These are phyloP conservation scores for Bujurquina vittata DNA, from an alignment of 2,113 vertebrate species.

Conservation along the genomic window DNA sequence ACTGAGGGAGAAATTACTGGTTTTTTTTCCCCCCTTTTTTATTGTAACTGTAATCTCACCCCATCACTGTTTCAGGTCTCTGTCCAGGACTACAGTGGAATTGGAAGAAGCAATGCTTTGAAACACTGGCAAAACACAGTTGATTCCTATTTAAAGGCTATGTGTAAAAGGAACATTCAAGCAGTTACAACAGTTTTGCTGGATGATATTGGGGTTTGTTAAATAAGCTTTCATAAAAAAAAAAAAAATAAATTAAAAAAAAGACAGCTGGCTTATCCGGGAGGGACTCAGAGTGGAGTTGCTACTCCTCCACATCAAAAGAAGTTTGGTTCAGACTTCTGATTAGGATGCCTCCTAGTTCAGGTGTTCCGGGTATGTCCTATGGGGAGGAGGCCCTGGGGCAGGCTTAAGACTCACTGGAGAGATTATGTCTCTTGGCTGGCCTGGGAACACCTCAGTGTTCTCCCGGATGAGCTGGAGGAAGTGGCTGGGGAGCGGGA, in stretches of 20 bases:
- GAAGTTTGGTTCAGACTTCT: neutral
- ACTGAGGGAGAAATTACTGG: neutral
- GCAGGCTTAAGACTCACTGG: neutral
- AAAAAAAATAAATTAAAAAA: too few species aligned
- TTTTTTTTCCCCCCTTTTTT: neutral
- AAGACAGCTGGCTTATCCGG: neutral
- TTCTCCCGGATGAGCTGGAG: too few species aligned
- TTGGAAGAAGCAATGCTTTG: neutral
- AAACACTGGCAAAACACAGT: neutral
- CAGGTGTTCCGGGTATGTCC: neutral
- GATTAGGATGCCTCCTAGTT: neutral
- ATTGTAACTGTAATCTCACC: neutral
- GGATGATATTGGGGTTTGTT: too few species aligned
- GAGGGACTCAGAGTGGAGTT: neutral
- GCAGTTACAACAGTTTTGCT: neutral
- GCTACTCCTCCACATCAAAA: neutral
- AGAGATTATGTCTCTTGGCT: neutral
- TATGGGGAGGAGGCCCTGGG: neutral
- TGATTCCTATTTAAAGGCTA: neutral
- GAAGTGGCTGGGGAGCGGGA: too few species aligned
- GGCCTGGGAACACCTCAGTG: neutral
- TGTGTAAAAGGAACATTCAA: neutral
- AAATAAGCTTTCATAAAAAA: too few species aligned
- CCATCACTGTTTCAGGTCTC: conserved; percentile 12
- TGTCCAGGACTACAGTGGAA: neutral